These are phyloP conservation scores for Stercorarius parasiticus DNA, from an alignment of 2,113 vertebrate species.

Conservation along the genomic window DNA sequence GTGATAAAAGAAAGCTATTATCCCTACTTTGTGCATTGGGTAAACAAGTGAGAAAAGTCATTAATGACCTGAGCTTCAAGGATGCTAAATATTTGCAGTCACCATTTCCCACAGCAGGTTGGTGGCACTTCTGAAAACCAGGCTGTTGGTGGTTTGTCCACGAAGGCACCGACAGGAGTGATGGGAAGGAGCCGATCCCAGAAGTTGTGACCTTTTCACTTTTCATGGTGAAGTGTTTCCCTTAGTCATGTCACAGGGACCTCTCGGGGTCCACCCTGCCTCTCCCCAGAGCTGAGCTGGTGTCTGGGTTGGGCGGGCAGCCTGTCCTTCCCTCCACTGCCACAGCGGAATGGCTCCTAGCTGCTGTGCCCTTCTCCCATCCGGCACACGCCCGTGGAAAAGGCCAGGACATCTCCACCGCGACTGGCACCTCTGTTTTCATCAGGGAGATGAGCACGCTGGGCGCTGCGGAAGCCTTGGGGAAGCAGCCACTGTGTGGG, in stretches of 20 bases:
- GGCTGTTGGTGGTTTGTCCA: background rate
- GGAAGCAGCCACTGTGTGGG: rapidly evolving
- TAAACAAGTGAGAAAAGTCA: background rate
- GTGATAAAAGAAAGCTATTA: background rate
- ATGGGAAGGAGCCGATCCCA: background rate
- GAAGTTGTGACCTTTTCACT: background rate
- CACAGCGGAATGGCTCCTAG: too few relatives aligned
- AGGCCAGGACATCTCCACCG: background rate
- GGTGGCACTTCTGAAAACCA: background rate
- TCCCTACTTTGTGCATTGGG: background rate
- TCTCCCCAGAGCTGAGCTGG: background rate
- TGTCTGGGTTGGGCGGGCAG: background rate
- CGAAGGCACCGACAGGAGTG: background rate
- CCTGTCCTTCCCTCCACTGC: background rate
- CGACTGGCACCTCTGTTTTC: too few relatives aligned
- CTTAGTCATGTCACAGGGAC: rapidly evolving
- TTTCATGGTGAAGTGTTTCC: background rate
- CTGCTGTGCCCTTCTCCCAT: background rate
- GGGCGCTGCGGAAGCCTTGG: rapidly evolving
- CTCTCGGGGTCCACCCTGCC: rapidly evolving
- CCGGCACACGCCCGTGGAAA: background rate
- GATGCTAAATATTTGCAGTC: background rate
- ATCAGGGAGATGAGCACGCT: background rate
- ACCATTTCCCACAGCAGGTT: background rate
- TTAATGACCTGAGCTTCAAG: background rate